Conservation (phyloP, 2,113 vertebrate genomes). For the Halichoerus grypus region DNA sequence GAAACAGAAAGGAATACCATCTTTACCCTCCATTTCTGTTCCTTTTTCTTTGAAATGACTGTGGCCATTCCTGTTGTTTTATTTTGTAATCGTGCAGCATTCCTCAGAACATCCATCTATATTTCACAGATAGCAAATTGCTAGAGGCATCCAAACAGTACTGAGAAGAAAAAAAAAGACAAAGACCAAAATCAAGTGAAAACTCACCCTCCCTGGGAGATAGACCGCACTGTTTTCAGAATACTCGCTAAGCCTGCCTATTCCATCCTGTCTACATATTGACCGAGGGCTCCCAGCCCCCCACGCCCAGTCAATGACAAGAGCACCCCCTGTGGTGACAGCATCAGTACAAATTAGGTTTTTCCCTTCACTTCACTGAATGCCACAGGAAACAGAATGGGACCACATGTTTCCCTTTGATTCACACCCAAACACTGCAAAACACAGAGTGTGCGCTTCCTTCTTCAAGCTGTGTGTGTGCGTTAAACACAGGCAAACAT, state of each 20-base stretch:
- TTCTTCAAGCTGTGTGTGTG: conserved; percentile 74
- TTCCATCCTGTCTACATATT: not conserved
- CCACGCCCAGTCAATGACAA: not conserved
- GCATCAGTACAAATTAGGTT: conserved; percentile 77
- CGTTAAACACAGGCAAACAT: conserved; percentile 65
- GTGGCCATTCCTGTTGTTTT: not conserved
- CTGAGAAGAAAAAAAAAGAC: not conserved
- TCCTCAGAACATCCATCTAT: conserved; percentile 1
- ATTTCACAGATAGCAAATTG: conserved; percentile 49
- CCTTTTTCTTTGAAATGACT: not conserved
- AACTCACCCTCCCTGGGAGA: not conserved
- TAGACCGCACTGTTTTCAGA: not conserved
- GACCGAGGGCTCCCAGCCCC: not conserved
- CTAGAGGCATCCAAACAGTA: not conserved
- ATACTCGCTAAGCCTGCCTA: not conserved
- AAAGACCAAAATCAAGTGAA: not conserved
- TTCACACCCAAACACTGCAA: conserved; percentile 75
- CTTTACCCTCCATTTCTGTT: not conserved
- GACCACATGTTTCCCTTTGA: conserved; percentile 80
- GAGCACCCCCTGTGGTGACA: conserved; percentile 52
- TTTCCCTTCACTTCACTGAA: conserved; percentile 75
- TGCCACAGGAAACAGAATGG: conserved; percentile 81
- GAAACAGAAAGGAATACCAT: not conserved
- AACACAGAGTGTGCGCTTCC: conserved; percentile 58
- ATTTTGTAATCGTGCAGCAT: not conserved